Evolutionary conservation across 2,113 vertebrate genomes (phyloP), one percentile per base, ranked within the genome.

Genomic region (Chaetops frenatus): DNA sequence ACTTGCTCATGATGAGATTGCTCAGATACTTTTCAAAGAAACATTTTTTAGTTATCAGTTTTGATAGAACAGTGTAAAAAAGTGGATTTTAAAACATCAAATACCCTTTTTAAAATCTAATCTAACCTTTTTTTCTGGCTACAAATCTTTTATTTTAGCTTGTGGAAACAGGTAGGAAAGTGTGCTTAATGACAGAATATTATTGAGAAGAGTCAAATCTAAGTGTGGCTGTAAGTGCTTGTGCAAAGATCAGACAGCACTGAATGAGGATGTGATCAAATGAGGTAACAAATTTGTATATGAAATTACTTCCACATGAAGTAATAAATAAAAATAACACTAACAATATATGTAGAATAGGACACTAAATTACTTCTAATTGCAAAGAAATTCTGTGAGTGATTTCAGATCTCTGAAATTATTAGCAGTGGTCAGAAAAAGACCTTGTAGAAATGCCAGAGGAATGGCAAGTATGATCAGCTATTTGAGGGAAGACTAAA

Each of bases 61-160:
- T 15, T 44, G 3, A 50, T 18, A 71, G 33, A 67, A n/a, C 6
- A 47, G 44, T 47, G 20, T 1, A 60, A 56, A 78, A 61, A 65
- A 65, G 0, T 45, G 1, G 0, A 38, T 35, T 83, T 61, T 69
- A 88, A 58, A 47, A 1, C 6, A 69, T 19, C 1, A 72, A 64
- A 38, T 79, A 35, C 3, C 2, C 0, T 38, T 67, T 88, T 76
- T 4, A 4, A 4, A 58, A 20, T 60, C 21, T 47, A 23, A 50
- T 45, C 9, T 62, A 33, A 42, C 13, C 3, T 67, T 23, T 56
- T 56, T 61, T 21, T 6, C 44, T 93, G 66, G 4, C 11, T 57
- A 33, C 22, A 73, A 61, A 69, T 1, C 1, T 84, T 92, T 69
- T 13, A 23, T 45, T n/a, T 82, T 80, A 60, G 51, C 12, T 69